Evolutionary conservation across 2,113 vertebrate genomes (phyloP).

Genomic region (Hypanus sabinus): DNA sequence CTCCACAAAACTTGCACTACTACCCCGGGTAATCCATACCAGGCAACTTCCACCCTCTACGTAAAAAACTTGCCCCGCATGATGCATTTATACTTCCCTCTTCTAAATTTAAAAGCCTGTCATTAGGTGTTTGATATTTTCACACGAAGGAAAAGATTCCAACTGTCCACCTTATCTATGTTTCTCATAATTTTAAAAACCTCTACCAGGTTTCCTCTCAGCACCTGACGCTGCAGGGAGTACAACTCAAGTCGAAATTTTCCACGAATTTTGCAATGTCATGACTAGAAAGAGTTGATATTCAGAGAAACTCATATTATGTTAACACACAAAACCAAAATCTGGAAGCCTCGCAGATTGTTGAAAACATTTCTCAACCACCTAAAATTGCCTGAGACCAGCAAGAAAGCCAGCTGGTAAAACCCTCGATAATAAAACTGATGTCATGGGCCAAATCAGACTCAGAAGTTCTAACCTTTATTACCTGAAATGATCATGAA

Average conservation of each 20-base stretch:
- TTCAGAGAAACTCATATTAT: background rate
- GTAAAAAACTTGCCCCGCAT: too few species aligned
- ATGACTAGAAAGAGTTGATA: background rate
- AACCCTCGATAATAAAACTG: background rate
- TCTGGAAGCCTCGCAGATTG: background rate
- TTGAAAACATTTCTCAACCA: background rate
- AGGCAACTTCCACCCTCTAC: too few species aligned
- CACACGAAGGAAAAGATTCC: too few species aligned
- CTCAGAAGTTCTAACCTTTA: background rate
- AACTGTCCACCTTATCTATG: too few species aligned
- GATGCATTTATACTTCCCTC: too few species aligned
- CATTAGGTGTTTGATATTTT: too few species aligned
- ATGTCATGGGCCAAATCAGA: background rate
- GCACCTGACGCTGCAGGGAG: too few species aligned
- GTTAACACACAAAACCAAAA: background rate
- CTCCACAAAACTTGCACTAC: too few species aligned
- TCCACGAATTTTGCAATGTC: background rate
- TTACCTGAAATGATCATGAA: background rate
- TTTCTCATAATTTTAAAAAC: too few species aligned
- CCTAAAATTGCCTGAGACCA: background rate
- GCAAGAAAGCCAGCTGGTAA: background rate
- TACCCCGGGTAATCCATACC: too few species aligned
- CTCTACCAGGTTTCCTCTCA: too few species aligned
- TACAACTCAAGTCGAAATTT: background rate
- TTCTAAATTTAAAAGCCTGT: too few species aligned